Evolutionary conservation across 2,113 vertebrate genomes (phyloP).

Genomic region (Orycteropus afer): DNA sequence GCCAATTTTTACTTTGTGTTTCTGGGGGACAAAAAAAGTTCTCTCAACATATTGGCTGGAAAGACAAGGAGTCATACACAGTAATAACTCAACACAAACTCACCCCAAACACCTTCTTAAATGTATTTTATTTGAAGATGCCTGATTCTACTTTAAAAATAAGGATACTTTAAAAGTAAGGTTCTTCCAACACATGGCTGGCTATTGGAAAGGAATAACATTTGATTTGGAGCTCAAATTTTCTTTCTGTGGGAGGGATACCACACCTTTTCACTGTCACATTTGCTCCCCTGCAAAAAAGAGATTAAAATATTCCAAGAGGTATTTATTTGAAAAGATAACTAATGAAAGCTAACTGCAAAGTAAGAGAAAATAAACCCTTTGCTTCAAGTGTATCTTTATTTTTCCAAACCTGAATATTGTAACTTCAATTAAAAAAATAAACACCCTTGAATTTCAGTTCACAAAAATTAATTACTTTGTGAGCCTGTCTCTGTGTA

Average conservation of each 20-base stretch:
- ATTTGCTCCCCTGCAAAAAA: conserved; percentile 42
- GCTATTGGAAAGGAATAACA: neutral
- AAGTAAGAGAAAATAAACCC: neutral
- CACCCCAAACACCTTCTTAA: neutral
- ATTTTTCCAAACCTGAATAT: conserved; percentile 55
- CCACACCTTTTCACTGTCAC: neutral
- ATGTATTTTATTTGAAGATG: neutral
- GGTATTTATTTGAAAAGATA: neutral
- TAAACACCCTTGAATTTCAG: conserved; percentile 53
- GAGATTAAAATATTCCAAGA: neutral
- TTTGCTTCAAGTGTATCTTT: conserved; percentile 3
- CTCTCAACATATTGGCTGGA: neutral
- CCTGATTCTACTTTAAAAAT: neutral
- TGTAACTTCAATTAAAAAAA: conserved; percentile 68
- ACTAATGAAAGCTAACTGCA: neutral
- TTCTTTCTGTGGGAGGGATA: conserved; percentile 16
- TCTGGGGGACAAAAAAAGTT: neutral
- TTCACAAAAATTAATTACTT: conserved; percentile 58
- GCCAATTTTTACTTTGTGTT: neutral
- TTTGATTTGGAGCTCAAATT: neutral
- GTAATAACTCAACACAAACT: neutral
- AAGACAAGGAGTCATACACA: neutral
- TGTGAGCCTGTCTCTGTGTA: neutral
- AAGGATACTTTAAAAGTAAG: neutral
- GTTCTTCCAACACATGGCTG: neutral